Percentiles rank a stretch among this genome's conserved stretches.
phyloP scores from a whole-genome alignment of 2,113 vertebrate genomes.

The Malurus elegans region DNA sequence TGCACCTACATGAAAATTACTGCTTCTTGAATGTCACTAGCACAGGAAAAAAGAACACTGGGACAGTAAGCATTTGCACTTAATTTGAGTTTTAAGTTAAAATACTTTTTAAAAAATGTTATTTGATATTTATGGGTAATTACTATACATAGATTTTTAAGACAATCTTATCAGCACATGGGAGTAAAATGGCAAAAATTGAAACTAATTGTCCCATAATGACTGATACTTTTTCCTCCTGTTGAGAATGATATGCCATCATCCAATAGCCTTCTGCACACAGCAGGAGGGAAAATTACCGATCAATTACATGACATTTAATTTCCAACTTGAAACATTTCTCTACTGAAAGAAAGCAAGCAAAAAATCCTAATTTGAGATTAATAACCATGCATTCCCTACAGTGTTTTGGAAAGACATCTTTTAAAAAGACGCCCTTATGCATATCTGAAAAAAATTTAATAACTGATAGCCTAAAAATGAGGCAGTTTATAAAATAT shows the following conservation, averaged over 20 bases:
- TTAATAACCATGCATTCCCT: background rate
- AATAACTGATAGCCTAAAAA: background rate
- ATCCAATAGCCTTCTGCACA: slow-evolving; percentile 28
- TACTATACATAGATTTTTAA: slow-evolving; percentile 26
- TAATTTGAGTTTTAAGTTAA: background rate
- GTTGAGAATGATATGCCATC: slow-evolving; percentile 38
- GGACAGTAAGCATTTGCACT: background rate
- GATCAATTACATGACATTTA: slow-evolving; percentile 67
- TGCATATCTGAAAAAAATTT: background rate
- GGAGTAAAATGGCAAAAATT: slow-evolving; percentile 53
- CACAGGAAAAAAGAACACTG: background rate
- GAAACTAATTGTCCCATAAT: slow-evolving; percentile 70
- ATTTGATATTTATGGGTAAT: slow-evolving; percentile 43
- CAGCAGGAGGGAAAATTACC: slow-evolving; percentile 57
- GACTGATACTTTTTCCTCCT: slow-evolving; percentile 40
- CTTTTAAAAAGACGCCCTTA: background rate
- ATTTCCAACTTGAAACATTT: slow-evolving; percentile 44
- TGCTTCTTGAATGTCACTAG: background rate
- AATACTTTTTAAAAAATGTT: background rate
- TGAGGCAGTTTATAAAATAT: background rate
- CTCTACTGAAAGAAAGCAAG: background rate
- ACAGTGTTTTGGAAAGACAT: background rate
- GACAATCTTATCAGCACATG: slow-evolving; percentile 44
- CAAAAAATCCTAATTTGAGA: background rate
- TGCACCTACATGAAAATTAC: slow-evolving; percentile 48